These are phyloP conservation scores for Lophius piscatorius DNA, from an alignment of 2,113 vertebrate genomes.

Conservation along the genomic window DNA sequence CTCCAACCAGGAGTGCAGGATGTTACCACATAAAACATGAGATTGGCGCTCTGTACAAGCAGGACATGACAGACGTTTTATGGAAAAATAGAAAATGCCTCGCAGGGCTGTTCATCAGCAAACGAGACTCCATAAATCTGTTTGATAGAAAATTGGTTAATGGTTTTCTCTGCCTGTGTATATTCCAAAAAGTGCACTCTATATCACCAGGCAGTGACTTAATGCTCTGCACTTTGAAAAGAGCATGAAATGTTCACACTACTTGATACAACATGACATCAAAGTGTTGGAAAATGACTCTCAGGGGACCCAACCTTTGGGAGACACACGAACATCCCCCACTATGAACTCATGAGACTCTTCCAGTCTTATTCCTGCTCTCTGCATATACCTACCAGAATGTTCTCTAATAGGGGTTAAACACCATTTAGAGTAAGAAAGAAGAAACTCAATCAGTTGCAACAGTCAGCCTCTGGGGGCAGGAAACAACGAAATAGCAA, in stretches of 20 bases:
- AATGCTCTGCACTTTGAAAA: conserved; percentile 5
- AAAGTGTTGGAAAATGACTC: conserved; percentile 5
- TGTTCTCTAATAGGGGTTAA: conserved; percentile 36
- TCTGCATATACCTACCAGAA: conserved; percentile 27
- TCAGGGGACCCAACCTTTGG: conserved; percentile 37
- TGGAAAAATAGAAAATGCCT: conserved; percentile 9
- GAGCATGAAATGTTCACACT: conserved; percentile 22
- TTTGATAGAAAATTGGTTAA: conserved; percentile 37
- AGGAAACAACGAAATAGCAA: conserved; percentile 18
- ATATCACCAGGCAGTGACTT: neutral
- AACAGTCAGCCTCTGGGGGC: conserved; percentile 1
- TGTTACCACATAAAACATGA: conserved; percentile 4
- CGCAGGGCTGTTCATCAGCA: conserved; percentile 18
- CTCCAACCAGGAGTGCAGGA: too few species aligned
- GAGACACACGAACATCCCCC: conserved; percentile 18
- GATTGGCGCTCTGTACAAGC: conserved; percentile 2
- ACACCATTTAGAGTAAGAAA: conserved; percentile 39
- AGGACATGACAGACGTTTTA: conserved; percentile 9
- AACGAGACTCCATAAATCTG: conserved; percentile 47
- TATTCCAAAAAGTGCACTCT: conserved; percentile 15
- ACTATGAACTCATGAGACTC: conserved; percentile 22
- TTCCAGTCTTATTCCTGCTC: conserved; percentile 20
- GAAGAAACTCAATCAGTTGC: conserved; percentile 24
- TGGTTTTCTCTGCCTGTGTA: conserved; percentile 29
- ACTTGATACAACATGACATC: conserved; percentile 8